A percentile compares a stretch with the other conserved stretches of the same genome.
Evolutionary conservation across 23 tunicate species (phyloP).

Genomic region (Diplosoma virens): DNA sequence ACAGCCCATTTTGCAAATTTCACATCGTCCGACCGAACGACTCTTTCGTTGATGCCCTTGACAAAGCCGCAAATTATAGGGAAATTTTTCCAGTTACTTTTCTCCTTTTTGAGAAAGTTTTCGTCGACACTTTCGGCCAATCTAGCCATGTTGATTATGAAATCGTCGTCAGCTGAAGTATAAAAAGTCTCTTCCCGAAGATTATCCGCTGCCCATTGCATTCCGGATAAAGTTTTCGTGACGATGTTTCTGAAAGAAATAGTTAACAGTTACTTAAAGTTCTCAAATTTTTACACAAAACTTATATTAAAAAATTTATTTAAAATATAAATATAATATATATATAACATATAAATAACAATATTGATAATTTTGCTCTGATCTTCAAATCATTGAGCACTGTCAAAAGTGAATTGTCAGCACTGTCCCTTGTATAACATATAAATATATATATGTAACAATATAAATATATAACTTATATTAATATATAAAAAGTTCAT

Average conservation of each 20-base stretch:
- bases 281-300: too few species aligned
- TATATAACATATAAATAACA: too few species aligned
- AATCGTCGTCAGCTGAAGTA: slow-evolving; percentile 53
- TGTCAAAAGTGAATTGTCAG: too few species aligned
- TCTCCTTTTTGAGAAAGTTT: background rate
- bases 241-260: slow-evolving; percentile 27
- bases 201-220: slow-evolving; percentile 49
- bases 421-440: too few species aligned
- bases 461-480: too few species aligned
- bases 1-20: slow-evolving; percentile 15
- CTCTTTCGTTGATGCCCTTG: slow-evolving; percentile 34
- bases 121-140: slow-evolving; percentile 14
- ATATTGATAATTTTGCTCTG: too few species aligned
- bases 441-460: too few species aligned
- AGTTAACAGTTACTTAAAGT: too few species aligned
- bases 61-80: slow-evolving; percentile 51
- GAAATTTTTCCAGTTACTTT: slow-evolving; percentile 43
- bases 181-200: slow-evolving; percentile 29
- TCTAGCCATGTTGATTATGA: slow-evolving; percentile 7
- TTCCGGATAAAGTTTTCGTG: slow-evolving; percentile 37
- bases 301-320: too few species aligned
- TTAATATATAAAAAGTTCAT: too few species aligned
- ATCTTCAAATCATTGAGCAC: too few species aligned
- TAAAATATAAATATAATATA: too few species aligned
- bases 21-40: slow-evolving; percentile 16